phyloP scores from a whole-genome alignment of 2,113 vertebrate genomes.

The Orthonyx spaldingii region DNA sequence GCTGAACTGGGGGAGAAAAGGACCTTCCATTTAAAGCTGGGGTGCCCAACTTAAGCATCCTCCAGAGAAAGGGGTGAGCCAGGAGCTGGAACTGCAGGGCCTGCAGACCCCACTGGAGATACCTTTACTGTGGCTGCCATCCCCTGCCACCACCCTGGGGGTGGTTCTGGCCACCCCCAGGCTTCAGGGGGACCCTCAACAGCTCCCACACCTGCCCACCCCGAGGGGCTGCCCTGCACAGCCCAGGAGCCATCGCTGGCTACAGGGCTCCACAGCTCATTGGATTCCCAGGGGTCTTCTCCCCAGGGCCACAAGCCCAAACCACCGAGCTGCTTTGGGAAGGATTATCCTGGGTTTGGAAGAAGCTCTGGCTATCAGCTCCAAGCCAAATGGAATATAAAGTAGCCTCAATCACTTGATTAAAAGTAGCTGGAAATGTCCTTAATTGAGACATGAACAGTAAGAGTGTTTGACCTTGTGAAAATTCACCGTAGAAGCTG shows the following conservation, averaged over 20 bases:
- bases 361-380: background rate
- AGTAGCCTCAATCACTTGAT: background rate
- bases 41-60: background rate
- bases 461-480: background rate
- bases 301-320: background rate
- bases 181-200: background rate
- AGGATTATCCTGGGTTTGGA: background rate
- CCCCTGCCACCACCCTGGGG: fast-evolving
- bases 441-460: background rate
- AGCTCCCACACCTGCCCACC: background rate
- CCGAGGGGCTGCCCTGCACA: fast-evolving
- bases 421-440: background rate
- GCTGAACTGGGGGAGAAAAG: background rate
- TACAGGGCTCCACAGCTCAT: fast-evolving
- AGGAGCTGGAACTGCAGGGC: background rate
- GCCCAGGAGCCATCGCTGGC: fast-evolving
- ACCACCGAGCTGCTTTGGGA: background rate
- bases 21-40: background rate
- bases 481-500: background rate
- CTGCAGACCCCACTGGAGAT: background rate
- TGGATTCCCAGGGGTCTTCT: background rate
- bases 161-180: background rate
- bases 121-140: background rate
- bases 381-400: background rate
- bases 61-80: fast-evolving